These are phyloP conservation scores for Hormiphora californensis DNA, from an alignment of 37 sponge, comb jelly and placozoan genomes.

Conservation along the genomic window DNA sequence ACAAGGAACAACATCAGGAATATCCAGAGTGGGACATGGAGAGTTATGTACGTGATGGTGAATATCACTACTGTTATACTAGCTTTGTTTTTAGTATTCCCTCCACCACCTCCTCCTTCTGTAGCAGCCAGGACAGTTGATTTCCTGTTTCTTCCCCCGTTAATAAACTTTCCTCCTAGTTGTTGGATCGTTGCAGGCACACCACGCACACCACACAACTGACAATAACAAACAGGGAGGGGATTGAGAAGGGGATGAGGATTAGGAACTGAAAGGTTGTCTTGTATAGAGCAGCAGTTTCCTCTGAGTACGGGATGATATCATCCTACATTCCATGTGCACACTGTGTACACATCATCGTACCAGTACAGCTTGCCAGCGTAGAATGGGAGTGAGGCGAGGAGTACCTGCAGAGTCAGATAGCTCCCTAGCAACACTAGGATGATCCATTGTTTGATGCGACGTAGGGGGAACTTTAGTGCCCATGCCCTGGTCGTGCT, in stretches of 20 bases:
- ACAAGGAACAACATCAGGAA: background rate
- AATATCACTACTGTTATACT: background rate
- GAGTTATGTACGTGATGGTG: background rate
- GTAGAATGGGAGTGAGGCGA: background rate
- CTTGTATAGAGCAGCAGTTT: background rate
- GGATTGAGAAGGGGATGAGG: background rate
- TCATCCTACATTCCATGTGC: background rate
- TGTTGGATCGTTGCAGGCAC: too few species aligned
- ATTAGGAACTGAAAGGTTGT: background rate
- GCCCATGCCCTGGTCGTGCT: background rate
- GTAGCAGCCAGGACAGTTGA: background rate
- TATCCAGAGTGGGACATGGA: background rate
- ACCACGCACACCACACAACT: background rate
- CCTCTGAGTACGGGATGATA: background rate
- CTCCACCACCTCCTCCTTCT: too few species aligned
- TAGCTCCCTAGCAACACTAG: background rate
- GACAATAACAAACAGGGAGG: background rate
- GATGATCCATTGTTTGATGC: background rate
- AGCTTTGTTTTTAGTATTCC: background rate
- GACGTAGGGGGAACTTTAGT: background rate
- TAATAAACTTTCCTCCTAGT: too few species aligned
- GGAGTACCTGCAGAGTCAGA: background rate
- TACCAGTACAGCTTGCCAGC: background rate
- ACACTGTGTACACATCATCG: conserved; percentile 14
- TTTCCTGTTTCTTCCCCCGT: too few species aligned